Evolutionary conservation across 2,113 vertebrate genomes (phyloP).

Genomic region (Neofelis nebulosa): DNA sequence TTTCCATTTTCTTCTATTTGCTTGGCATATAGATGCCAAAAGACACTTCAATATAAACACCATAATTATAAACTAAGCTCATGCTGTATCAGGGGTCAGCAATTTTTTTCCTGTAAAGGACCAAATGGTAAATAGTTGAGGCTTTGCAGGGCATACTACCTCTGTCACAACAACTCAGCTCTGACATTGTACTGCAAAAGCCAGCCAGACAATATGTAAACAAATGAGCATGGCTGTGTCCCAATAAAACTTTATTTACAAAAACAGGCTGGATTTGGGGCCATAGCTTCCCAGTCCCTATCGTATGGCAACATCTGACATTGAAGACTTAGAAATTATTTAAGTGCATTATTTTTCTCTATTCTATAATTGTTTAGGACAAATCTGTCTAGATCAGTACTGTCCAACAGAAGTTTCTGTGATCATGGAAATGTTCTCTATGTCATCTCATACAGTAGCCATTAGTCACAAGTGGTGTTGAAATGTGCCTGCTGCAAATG

Average conservation of each 20-base stretch:
- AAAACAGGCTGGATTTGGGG: neutral
- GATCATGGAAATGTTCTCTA: neutral
- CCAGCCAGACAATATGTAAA: neutral
- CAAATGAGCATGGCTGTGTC: neutral
- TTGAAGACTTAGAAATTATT: neutral
- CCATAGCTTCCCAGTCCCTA: neutral
- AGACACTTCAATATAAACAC: constrained; percentile 7
- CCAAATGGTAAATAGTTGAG: neutral
- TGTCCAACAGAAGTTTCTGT: neutral
- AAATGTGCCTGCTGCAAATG: neutral
- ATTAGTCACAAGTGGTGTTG: neutral
- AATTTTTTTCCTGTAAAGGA: neutral
- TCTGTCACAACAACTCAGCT: constrained; percentile 4
- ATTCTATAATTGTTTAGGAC: neutral
- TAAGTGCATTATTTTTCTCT: neutral
- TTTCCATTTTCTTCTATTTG: constrained; percentile 26
- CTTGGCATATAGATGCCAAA: neutral
- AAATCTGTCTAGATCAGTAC: neutral
- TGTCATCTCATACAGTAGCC: neutral
- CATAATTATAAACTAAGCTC: constrained; percentile 5
- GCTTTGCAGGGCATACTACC: neutral
- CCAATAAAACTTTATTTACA: constrained; percentile 21
- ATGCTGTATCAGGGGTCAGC: neutral
- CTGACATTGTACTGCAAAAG: neutral
- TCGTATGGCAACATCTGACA: neutral